Evolutionary conservation across 2,113 vertebrate genomes (phyloP).

Genomic region (Cyphomyrus plagiostoma): DNA sequence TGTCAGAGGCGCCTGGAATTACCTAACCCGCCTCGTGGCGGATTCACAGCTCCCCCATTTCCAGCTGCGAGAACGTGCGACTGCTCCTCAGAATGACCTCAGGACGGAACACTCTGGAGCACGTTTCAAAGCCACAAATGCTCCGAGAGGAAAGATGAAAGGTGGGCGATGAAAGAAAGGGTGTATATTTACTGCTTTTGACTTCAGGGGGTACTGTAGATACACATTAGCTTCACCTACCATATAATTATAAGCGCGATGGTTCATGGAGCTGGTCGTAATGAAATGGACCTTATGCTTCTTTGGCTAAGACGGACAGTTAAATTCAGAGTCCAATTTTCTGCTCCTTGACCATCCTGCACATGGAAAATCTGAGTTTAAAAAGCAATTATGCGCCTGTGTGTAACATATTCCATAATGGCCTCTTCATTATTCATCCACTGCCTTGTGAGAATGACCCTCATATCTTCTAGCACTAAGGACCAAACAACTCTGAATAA

Average conservation of each 20-base stretch:
- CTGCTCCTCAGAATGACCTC: not conserved
- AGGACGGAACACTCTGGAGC: not conserved
- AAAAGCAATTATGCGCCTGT: conserved; percentile 7
- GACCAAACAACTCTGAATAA: not conserved
- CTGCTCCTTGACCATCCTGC: conserved; percentile 18
- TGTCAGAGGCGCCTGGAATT: not conserved
- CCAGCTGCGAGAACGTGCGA: not conserved
- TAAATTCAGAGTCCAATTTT: conserved; percentile 2
- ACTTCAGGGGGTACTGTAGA: conserved; percentile 3
- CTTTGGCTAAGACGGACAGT: not conserved
- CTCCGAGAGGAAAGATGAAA: not conserved
- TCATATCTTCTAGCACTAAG: not conserved
- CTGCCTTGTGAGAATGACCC: not conserved
- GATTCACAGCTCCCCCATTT: not conserved
- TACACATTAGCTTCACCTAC: conserved; percentile 18
- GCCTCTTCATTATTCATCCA: not conserved
- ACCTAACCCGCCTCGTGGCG: not conserved
- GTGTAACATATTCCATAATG: conserved; percentile 2
- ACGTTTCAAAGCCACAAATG: not conserved
- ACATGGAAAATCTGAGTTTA: conserved; percentile 43
- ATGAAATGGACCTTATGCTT: conserved; percentile 19
- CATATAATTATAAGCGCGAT: conserved; percentile 27
- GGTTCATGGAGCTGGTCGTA: conserved; percentile 15
- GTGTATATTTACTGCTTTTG: conserved; percentile 20
- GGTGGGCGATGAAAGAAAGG: not conserved